phyloP scores from a whole-genome alignment of 2,888 invertebrate species.

The Erebia aethiops region DNA sequence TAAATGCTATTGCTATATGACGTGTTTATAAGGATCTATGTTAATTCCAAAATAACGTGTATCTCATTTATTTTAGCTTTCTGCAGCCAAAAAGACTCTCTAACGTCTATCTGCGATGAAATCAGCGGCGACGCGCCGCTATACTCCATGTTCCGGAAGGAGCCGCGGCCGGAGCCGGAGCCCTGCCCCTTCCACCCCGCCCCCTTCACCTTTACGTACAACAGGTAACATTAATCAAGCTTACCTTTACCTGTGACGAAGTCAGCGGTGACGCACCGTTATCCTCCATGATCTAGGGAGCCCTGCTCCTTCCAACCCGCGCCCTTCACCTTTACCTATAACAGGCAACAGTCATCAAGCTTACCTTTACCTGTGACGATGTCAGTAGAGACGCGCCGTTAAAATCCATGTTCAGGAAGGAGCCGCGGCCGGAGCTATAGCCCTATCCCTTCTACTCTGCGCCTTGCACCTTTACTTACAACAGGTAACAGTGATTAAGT shows the following conservation, averaged over 20 bases:
- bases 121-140: constrained; percentile 89
- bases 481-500: constrained; percentile 59
- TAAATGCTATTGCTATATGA: too few species aligned
- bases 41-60: not conserved
- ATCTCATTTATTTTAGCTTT: constrained; percentile 72
- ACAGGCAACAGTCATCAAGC: constrained; percentile 58
- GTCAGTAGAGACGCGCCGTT: constrained; percentile 78
- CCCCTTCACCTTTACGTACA: constrained; percentile 92
- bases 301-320: constrained; percentile 92
- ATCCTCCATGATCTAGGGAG: constrained; percentile 88
- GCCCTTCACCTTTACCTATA: constrained; percentile 92
- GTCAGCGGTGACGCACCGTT: constrained; percentile 61
- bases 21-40: too few species aligned
- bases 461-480: constrained; percentile 92
- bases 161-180: constrained; percentile 86
- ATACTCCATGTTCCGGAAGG: constrained; percentile 89
- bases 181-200: constrained; percentile 92
- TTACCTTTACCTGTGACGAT: not conserved
- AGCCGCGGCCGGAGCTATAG: constrained; percentile 86
- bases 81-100: constrained; percentile 82
- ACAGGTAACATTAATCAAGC: constrained; percentile 59
- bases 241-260: not conserved
- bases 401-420: constrained; percentile 89
- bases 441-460: constrained; percentile 92
- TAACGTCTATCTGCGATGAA: constrained; percentile 85